Base-by-base conservation (phyloP, 2,888 invertebrate genomes). In the Pheosia gnoma region DNA sequence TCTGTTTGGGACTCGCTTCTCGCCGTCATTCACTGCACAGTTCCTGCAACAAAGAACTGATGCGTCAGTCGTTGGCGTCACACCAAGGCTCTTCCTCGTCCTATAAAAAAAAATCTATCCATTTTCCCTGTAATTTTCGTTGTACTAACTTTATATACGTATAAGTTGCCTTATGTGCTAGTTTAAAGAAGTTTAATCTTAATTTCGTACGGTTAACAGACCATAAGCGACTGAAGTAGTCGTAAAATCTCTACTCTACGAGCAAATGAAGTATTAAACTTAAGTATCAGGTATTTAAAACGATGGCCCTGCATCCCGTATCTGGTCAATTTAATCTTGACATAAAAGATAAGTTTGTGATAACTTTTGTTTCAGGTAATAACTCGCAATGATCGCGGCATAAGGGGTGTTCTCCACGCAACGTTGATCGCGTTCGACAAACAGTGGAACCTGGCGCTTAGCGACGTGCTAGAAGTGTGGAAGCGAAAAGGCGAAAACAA, bases 361-460 rank as follows among this genome's bases (percentile, higher is more conserved):
- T 57, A 57, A 4, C 7, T 45, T 59, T 77, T 62, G 60, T 69
- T 68, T 5, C 90, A 97, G 96, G 95, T 98, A 54, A 95, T 95
- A 80, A 97, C 97, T 0, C 95, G 98, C 60, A 95, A 95, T 72
- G 95, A 95, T 38, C 93, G 91, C 49, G 95, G 96, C 10, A 89
- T 98, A 38, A 94, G 98, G 61, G 98, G 98, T 4, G 95, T 95
- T 66, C 95, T 97, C 65, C 95, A 95, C 66, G 99, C 97, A 0
- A 96, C 95, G 72, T 89, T 99, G 39, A 95, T 96, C 25, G 97
- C 97, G 3, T 99, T 98, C 87, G 99, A 99, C 89, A 98, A 97
- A 83, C 98, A 98, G 85, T 98, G 98, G 97, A 99, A 99, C 90
- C 86, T 99, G 75, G 96, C 97, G 5, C 89, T 99, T 59, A 95